A percentile compares a stretch with the other conserved stretches of the same genome.
Evolutionary conservation across 2,888 invertebrate species (phyloP).

Genomic region (Dryobotodes eremita): DNA sequence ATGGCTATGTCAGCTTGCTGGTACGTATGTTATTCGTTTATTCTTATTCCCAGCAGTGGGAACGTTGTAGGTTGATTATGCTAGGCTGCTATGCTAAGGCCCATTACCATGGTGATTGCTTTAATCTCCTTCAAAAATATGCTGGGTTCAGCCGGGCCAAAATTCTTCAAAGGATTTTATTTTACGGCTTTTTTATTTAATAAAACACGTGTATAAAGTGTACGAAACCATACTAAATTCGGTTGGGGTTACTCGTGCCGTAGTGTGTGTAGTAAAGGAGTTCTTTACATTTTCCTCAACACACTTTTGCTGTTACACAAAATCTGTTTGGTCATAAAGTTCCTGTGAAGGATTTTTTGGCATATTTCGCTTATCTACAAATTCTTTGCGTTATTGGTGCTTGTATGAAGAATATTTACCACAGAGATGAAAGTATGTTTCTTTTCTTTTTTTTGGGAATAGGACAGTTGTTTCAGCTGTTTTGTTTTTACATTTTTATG

Average conservation of each 20-base stretch:
- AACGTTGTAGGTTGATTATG: background rate
- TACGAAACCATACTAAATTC: background rate
- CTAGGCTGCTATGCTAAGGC: background rate
- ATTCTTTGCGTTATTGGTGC: background rate
- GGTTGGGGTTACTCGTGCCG: background rate
- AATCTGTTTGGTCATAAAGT: slow-evolving; percentile 23
- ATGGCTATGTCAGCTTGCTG: slow-evolving; percentile 95
- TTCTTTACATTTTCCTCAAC: slow-evolving; percentile 6
- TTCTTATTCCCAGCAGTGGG: background rate
- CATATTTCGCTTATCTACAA: slow-evolving; percentile 17
- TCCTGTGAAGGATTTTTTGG: background rate
- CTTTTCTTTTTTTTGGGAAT: background rate
- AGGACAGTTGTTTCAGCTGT: background rate
- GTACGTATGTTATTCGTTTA: slow-evolving; percentile 86
- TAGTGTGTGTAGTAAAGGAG: background rate
- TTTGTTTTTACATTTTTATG: background rate
- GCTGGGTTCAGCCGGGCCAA: no score
- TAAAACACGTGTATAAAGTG: background rate
- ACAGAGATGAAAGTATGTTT: slow-evolving; percentile 10
- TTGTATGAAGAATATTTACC: slow-evolving; percentile 16
- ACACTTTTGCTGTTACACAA: slow-evolving; percentile 10
- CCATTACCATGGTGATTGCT: background rate
- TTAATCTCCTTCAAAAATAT: background rate
- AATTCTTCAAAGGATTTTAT: background rate
- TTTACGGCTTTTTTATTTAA: background rate